Percentiles rank a stretch among this genome's conserved stretches.
Evolutionary conservation across 2,797 vertebrate genomes (phyloP).

Genomic region (Urophycis tenuis): DNA sequence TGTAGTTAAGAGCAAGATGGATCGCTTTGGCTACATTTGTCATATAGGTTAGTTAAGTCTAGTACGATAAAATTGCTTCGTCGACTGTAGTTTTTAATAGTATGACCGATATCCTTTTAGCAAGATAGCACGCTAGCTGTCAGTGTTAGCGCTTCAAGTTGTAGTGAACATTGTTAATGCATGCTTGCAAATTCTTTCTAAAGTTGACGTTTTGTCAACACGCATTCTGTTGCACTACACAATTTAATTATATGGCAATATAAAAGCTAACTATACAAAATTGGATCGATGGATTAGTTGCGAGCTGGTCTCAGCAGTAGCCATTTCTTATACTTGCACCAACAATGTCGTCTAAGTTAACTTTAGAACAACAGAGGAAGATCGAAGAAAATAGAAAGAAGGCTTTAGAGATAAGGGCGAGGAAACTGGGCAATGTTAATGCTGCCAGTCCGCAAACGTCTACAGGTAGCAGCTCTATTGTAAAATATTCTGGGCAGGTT

Average conservation of each 20-base stretch:
- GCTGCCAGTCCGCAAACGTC: slow-evolving; percentile 18
- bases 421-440: slow-evolving; percentile 72
- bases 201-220: background rate
- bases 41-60: background rate
- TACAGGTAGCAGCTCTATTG: too few relatives aligned
- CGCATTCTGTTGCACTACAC: too few relatives aligned
- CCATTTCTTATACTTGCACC: background rate
- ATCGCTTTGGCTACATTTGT: background rate
- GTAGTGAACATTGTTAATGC: background rate
- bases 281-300: background rate
- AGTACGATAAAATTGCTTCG: background rate
- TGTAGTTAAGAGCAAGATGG: background rate
- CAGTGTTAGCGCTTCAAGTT: background rate
- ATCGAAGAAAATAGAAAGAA: slow-evolving; percentile 88
- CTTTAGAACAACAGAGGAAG: slow-evolving; percentile 80
- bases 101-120: background rate
- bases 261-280: background rate
- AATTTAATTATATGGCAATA: too few relatives aligned
- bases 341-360: slow-evolving; percentile 80
- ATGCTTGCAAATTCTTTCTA: background rate
- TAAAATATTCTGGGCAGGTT: background rate
- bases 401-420: slow-evolving; percentile 86
- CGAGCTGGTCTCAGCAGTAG: too few relatives aligned
- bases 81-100: background rate
- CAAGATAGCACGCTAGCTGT: slow-evolving; percentile 37